Conservation (phyloP, 2,113 vertebrate species). For the Paradoxurus hermaphroditus region DNA sequence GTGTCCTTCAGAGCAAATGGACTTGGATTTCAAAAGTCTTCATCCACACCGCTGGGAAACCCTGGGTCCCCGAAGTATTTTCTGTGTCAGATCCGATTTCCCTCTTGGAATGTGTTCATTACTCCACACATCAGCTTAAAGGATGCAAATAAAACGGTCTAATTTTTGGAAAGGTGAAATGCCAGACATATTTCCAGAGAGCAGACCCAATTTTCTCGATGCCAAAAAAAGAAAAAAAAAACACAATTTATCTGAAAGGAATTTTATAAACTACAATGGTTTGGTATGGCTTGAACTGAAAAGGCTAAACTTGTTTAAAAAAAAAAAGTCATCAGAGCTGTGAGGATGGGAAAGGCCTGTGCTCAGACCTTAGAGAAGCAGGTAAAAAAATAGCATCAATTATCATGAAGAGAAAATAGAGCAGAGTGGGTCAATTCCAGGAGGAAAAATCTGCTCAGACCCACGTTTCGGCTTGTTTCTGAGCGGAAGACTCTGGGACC, state of each 20-base stretch:
- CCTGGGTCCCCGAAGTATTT: conserved; percentile 32
- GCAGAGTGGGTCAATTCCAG: background rate
- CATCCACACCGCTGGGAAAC: background rate
- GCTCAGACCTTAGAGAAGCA: background rate
- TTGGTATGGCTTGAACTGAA: background rate
- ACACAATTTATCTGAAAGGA: background rate
- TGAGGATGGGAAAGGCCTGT: background rate
- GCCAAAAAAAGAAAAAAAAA: background rate
- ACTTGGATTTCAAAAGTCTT: background rate
- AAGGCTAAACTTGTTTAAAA: background rate
- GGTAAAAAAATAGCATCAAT: conserved; percentile 45
- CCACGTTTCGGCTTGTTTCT: background rate
- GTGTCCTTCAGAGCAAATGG: conserved; percentile 36
- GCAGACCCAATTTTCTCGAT: conserved; percentile 19
- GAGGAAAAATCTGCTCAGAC: background rate
- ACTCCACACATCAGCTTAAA: conserved; percentile 32
- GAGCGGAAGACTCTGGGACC: background rate
- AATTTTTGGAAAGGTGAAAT: conserved; percentile 37
- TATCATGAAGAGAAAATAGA: conserved; percentile 39
- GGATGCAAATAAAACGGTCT: conserved; percentile 38
- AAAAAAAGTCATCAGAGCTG: background rate
- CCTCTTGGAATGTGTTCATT: conserved; percentile 36
- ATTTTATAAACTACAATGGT: background rate
- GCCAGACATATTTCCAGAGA: background rate
- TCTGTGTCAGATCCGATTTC: conserved; percentile 51